phyloP scores from a whole-genome alignment of 2,797 vertebrate species.

The Ceyx erithaca region DNA sequence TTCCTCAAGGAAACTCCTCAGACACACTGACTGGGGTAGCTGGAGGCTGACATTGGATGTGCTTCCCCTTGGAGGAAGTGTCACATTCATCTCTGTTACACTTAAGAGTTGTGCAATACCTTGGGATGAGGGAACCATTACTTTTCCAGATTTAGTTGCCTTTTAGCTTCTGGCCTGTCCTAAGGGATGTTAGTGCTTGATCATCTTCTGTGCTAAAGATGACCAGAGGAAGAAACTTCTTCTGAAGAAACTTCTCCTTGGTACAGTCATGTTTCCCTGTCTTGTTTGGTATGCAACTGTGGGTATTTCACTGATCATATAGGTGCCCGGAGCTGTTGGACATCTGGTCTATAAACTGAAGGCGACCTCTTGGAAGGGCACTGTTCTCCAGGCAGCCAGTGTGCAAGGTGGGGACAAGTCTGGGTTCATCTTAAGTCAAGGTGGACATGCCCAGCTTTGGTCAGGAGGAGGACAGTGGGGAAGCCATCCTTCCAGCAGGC shows the following conservation, averaged over 20 bases:
- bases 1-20: not conserved
- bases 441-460: not conserved
- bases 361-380: not conserved
- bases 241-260: not conserved
- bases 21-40: not conserved
- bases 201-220: not conserved
- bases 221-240: not conserved
- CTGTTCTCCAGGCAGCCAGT: not conserved
- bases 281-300: not conserved
- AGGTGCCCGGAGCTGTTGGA: not conserved
- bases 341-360: not conserved
- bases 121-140: not conserved
- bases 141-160: not conserved
- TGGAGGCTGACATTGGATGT: not conserved
- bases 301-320: not conserved
- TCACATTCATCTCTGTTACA: not conserved
- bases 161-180: not conserved
- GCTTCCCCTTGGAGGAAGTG: not conserved
- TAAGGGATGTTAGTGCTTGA: not conserved
- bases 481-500: not conserved
- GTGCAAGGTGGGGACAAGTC: not conserved
- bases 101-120: not conserved
- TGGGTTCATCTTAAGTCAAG: accelerated
- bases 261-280: not conserved
- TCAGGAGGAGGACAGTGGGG: not conserved